A percentile compares a stretch with the other conserved stretches of the same genome.
Evolutionary conservation across 1,140 invertebrate genomes (phyloP).

Genomic region (Anastrepha obliqua): DNA sequence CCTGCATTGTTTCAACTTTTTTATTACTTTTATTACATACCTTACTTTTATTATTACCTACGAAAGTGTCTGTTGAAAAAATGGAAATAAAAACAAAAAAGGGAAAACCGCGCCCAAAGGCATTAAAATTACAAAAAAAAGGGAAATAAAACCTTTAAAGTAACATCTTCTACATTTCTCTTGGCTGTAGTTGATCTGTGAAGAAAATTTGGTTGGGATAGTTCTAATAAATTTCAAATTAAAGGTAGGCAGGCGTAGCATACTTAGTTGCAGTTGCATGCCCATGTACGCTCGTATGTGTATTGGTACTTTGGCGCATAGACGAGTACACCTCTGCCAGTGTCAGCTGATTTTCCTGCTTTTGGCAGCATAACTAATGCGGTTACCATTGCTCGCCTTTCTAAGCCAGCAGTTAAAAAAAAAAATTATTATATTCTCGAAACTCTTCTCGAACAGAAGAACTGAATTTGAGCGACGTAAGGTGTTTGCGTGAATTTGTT

Average conservation of each 20-base stretch:
- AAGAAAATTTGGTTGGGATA: background rate
- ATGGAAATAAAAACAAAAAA: background rate
- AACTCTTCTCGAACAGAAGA: no score
- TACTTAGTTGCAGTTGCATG: background rate
- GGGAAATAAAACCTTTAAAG: slow-evolving; percentile 11
- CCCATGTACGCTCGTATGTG: background rate
- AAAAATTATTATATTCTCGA: no score
- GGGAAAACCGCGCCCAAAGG: background rate
- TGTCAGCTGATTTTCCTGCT: slow-evolving; percentile 16
- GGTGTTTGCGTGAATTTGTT: no score
- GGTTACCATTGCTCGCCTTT: background rate
- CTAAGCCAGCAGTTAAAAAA: no score
- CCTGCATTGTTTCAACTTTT: background rate
- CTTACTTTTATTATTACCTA: background rate
- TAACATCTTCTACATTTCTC: background rate
- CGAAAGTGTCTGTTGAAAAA: background rate
- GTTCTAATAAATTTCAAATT: slow-evolving; percentile 51
- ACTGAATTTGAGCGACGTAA: no score
- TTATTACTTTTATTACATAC: background rate
- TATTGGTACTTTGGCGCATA: background rate
- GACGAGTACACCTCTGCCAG: background rate
- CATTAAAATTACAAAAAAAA: slow-evolving; percentile 17
- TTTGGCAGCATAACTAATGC: slow-evolving; percentile 24
- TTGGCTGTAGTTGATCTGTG: background rate
- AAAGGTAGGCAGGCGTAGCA: slow-evolving; percentile 48